phyloP scores from a whole-genome alignment of 2,113 vertebrate genomes.

The Monarcha castaneiventris region DNA sequence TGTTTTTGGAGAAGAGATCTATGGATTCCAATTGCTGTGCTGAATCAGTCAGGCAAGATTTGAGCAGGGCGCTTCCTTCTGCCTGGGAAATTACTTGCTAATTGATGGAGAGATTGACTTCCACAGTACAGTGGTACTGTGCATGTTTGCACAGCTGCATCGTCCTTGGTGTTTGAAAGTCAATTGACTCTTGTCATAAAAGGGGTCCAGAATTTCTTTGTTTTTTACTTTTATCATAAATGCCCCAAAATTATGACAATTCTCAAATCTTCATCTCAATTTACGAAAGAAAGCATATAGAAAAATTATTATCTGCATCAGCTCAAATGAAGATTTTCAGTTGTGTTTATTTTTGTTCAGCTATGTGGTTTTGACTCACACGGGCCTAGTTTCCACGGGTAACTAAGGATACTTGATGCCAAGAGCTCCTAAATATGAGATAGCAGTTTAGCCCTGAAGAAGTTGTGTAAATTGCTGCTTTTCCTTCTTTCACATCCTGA shows the following conservation, averaged over 20 bases:
- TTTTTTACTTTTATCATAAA: background rate
- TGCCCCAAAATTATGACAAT: background rate
- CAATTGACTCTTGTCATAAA: background rate
- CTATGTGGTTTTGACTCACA: constrained; percentile 9
- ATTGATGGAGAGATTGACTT: background rate
- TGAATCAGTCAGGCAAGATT: background rate
- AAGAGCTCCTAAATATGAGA: background rate
- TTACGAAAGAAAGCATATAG: background rate
- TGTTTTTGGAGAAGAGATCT: background rate
- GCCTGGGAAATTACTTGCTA: background rate
- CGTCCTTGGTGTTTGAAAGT: background rate
- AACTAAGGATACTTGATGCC: background rate
- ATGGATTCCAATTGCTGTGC: background rate
- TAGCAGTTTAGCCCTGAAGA: background rate
- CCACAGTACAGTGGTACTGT: background rate
- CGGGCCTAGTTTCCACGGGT: constrained; percentile 26
- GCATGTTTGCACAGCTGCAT: background rate
- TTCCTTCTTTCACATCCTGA: background rate
- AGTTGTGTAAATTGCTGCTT: background rate
- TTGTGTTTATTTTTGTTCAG: constrained; percentile 23
- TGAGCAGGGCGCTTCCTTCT: background rate
- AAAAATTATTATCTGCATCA: background rate
- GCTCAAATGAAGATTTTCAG: background rate
- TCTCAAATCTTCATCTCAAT: background rate
- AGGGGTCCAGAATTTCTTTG: background rate